These are phyloP conservation scores for Vimba vimba DNA, from an alignment of 2,113 vertebrate genomes.

Conservation along the genomic window DNA sequence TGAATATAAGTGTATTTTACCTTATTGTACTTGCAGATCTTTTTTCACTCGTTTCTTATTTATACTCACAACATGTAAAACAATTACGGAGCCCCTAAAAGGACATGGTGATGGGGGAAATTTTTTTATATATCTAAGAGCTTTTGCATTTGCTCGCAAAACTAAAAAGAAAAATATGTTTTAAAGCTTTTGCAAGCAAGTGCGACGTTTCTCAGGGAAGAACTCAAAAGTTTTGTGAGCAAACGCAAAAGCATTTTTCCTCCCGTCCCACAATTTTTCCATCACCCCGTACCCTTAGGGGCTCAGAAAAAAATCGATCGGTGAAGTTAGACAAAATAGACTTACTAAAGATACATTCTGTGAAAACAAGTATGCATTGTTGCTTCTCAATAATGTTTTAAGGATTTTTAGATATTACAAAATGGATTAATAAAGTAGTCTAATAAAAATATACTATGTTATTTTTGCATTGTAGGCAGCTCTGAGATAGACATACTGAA, in stretches of 20 bases:
- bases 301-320: background rate
- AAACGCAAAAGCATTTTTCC: background rate
- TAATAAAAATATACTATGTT: background rate
- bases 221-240: background rate
- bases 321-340: background rate
- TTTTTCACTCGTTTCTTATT: no score
- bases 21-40: no score
- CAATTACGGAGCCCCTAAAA: background rate
- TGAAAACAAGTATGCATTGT: background rate
- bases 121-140: background rate
- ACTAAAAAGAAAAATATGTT: background rate
- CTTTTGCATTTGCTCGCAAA: background rate
- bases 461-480: background rate
- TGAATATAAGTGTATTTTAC: background rate
- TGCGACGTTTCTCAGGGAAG: background rate
- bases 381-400: background rate
- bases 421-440: background rate
- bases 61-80: background rate
- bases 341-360: background rate
- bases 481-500: slow-evolving; percentile 1
- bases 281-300: background rate
- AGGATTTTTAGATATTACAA: background rate
- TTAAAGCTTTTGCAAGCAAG: background rate
- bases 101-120: no score
- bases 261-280: background rate